Evolutionary conservation across 2,888 invertebrate genomes (phyloP).

Genomic region (Euclidia mi): DNA sequence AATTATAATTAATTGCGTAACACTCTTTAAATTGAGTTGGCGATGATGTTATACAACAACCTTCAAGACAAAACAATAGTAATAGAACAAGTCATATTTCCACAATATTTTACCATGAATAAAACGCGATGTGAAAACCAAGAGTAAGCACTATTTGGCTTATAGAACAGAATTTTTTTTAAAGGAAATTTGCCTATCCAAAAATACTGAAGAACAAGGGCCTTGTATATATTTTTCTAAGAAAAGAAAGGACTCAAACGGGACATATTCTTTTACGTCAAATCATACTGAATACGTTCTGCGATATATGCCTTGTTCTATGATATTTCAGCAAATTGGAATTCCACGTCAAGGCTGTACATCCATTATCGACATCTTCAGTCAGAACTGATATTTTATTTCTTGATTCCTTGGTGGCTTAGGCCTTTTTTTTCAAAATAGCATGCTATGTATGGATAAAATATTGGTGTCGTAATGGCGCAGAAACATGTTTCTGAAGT

Average conservation of each 20-base stretch:
- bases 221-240: neutral
- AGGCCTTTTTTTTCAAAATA: neutral
- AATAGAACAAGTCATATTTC: too few relatives aligned
- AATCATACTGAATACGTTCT: neutral
- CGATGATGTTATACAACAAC: too few relatives aligned
- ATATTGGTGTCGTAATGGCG: too few relatives aligned
- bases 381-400: neutral
- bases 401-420: neutral
- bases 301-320: too few relatives aligned
- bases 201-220: slow-evolving; percentile 1
- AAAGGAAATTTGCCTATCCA: neutral
- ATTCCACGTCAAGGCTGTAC: slow-evolving; percentile 4
- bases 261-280: neutral
- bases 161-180: neutral
- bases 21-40: too few relatives aligned
- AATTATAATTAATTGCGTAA: too few relatives aligned
- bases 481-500: too few relatives aligned
- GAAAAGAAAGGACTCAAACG: neutral
- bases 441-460: too few relatives aligned
- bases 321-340: slow-evolving; percentile 5
- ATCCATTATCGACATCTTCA: neutral
- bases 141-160: too few relatives aligned
- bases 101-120: too few relatives aligned
- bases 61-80: too few relatives aligned
- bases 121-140: too few relatives aligned